A percentile compares a stretch with the other conserved stretches of the same genome.
Evolutionary conservation across 1,140 invertebrate species (phyloP).

Genomic region (Himalopsyche phryganea): DNA sequence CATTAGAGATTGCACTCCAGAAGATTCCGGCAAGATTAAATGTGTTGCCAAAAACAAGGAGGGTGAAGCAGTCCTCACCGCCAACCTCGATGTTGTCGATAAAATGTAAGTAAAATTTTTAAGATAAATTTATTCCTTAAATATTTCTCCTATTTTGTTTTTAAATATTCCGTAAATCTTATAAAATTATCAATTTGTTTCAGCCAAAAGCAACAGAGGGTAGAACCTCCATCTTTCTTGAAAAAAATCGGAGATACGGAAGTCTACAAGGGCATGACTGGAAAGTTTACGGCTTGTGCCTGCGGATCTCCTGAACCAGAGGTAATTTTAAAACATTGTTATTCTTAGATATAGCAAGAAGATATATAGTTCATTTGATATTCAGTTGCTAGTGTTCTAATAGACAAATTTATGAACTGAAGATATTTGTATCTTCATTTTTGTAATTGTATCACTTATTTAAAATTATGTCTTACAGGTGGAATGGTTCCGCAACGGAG

Average conservation of each 20-base stretch:
- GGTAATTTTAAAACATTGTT: conserved; percentile 38
- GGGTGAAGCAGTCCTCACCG: conserved; percentile 73
- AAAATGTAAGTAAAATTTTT: conserved; percentile 71
- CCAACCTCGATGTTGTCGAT: conserved; percentile 71
- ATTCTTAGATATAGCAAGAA: not conserved
- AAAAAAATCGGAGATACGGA: conserved; percentile 88
- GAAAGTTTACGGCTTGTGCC: conserved; percentile 87
- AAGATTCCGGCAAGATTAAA: conserved; percentile 72
- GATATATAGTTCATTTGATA: not conserved
- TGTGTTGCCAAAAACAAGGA: conserved; percentile 77
- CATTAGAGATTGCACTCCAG: conserved; percentile 62
- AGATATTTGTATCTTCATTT: no score
- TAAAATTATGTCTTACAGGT: conserved; percentile 18
- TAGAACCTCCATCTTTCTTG: conserved; percentile 81
- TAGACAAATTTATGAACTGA: no score
- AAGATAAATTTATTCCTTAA: no score
- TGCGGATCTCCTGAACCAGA: conserved; percentile 82
- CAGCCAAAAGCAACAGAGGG: conserved; percentile 68
- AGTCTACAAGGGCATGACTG: conserved; percentile 81
- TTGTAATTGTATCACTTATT: no score
- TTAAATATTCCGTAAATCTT: no score
- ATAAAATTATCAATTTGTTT: no score
- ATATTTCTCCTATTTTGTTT: no score
- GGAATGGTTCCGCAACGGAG: conserved; percentile 71
- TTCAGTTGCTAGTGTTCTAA: no score